Evolutionary conservation across 92 coral and sea anemone species (phyloP).

Genomic region (Parazoanthus darwini): DNA sequence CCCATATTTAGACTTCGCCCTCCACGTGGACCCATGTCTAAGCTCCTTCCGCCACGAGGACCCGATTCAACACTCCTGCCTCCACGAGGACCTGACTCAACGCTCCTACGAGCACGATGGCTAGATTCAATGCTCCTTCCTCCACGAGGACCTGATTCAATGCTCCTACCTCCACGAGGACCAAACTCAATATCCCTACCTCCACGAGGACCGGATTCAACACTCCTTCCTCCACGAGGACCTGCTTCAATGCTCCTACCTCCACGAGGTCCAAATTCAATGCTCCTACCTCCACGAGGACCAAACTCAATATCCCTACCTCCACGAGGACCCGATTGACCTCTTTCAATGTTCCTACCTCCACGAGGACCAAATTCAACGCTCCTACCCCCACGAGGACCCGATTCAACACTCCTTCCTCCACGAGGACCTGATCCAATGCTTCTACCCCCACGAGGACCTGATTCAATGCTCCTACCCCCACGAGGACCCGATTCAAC

Average conservation of each 20-base stretch:
- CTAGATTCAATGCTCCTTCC: constrained; percentile 29
- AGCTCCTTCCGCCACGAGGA: constrained; percentile 53
- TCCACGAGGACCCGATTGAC: constrained; percentile 57
- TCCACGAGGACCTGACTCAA: constrained; percentile 53
- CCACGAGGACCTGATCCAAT: constrained; percentile 30
- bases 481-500: constrained; percentile 63
- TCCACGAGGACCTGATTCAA: constrained; percentile 42
- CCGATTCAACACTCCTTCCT: constrained; percentile 31
- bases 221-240: constrained; percentile 66
- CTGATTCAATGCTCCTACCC: constrained; percentile 46
- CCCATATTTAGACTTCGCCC: constrained; percentile 38
- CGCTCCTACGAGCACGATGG: constrained; percentile 51
- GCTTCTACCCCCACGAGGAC: constrained; percentile 58
- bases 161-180: constrained; percentile 46
- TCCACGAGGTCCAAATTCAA: constrained; percentile 68
- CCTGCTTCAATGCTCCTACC: constrained; percentile 64
- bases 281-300: constrained; percentile 75
- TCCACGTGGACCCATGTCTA: constrained; percentile 38
- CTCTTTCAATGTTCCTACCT: constrained; percentile 11
- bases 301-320: constrained; percentile 58
- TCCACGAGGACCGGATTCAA: constrained; percentile 47
- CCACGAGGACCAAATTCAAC: constrained; percentile 28
- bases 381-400: constrained; percentile 45
- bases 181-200: constrained; percentile 39
- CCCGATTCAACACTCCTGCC: constrained; percentile 34